These are phyloP conservation scores for Aphis craccivora DNA, from an alignment of 1,140 invertebrate species.

Conservation along the genomic window DNA sequence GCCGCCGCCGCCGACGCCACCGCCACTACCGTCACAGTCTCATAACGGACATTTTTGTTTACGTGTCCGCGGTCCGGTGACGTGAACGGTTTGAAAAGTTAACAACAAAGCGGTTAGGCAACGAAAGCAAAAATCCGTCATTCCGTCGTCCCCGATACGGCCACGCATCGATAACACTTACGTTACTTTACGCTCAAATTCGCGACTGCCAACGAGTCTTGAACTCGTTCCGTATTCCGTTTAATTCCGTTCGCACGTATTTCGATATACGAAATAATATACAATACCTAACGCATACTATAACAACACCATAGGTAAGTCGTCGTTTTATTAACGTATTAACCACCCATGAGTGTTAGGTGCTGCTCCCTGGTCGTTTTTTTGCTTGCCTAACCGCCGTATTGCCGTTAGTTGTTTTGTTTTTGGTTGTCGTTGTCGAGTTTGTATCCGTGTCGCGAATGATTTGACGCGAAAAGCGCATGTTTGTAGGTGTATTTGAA, in stretches of 20 bases:
- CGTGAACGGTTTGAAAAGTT: conserved; percentile 53
- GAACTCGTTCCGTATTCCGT: background rate
- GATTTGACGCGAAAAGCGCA: background rate
- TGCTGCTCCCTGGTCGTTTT: background rate
- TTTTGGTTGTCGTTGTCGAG: background rate
- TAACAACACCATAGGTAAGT: conserved; percentile 29
- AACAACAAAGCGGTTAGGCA: conserved; percentile 56
- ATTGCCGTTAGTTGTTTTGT: background rate
- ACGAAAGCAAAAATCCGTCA: conserved; percentile 39
- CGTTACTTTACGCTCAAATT: background rate
- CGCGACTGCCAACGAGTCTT: background rate
- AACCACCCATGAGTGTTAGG: background rate
- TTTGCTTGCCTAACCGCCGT: conserved; percentile 52
- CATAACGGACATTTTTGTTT: conserved; percentile 56
- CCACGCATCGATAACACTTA: background rate
- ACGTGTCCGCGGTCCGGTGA: conserved; percentile 53
- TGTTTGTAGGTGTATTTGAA: background rate
- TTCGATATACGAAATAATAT: background rate
- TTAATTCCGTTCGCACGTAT: background rate
- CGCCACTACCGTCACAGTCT: background rate
- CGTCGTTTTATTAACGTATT: conserved; percentile 23
- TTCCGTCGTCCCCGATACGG: conserved; percentile 22
- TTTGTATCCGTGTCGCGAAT: background rate
- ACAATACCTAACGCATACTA: background rate
- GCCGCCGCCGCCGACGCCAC: background rate